Percentiles rank a stretch among this genome's conserved stretches.
Evolutionary conservation across 1,140 invertebrate genomes (phyloP).

Genomic region (Drosophila ficusphila): DNA sequence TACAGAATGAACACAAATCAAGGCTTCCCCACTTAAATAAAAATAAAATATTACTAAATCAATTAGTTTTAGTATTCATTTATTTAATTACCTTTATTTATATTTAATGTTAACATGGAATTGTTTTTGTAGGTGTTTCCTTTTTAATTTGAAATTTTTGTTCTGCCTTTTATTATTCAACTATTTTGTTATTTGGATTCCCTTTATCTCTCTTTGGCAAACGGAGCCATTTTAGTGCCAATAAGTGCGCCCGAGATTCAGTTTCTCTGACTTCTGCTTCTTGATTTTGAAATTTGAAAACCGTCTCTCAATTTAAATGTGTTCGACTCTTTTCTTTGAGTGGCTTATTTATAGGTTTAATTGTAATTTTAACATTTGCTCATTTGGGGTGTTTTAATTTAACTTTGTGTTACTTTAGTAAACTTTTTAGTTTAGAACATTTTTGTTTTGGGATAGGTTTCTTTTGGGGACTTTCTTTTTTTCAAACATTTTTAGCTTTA

Average conservation of each 20-base stretch:
- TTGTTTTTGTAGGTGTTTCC: constrained; percentile 80
- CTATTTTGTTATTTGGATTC: constrained; percentile 46
- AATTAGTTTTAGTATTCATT: constrained; percentile 76
- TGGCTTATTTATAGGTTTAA: constrained; percentile 71
- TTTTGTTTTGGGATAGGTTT: constrained; percentile 58
- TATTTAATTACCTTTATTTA: constrained; percentile 81
- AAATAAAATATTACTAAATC: not conserved
- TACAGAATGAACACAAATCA: not conserved
- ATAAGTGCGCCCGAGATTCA: constrained; percentile 51
- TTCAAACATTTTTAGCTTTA: constrained; percentile 44
- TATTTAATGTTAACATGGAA: constrained; percentile 84
- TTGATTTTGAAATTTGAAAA: constrained; percentile 55
- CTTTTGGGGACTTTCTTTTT: constrained; percentile 37
- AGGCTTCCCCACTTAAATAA: too few species aligned
- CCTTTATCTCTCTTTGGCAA: constrained; percentile 28
- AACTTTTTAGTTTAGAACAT: constrained; percentile 75
- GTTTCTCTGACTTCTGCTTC: constrained; percentile 37
- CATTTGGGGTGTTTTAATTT: constrained; percentile 65
- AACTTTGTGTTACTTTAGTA: constrained; percentile 75
- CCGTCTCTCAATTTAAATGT: constrained; percentile 53
- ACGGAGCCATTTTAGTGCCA: constrained; percentile 60
- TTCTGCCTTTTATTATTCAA: constrained; percentile 70
- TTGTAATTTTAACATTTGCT: constrained; percentile 82
- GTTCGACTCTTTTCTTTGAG: constrained; percentile 29
- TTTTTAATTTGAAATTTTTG: constrained; percentile 57